Evolutionary conservation across 2,888 invertebrate genomes (phyloP).

Genomic region (Aleiodes testaceus): DNA sequence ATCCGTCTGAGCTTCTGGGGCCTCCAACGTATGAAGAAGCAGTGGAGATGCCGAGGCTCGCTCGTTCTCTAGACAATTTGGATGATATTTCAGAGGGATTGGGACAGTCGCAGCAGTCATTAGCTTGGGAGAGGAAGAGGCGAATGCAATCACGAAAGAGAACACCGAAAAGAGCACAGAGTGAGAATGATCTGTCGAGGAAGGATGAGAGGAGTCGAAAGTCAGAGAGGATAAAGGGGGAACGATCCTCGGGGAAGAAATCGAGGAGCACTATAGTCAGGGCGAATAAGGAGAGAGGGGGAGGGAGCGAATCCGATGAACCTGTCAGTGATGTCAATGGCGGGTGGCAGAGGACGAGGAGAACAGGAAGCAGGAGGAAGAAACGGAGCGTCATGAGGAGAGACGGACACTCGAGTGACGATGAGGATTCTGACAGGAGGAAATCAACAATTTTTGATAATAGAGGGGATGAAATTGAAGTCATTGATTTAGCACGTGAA

Average conservation of each 20-base stretch:
- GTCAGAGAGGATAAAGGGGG: constrained; percentile 48
- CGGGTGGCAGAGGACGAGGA: constrained; percentile 52
- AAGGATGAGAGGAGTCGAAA: constrained; percentile 59
- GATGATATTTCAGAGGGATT: constrained; percentile 58
- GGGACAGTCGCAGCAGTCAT: constrained; percentile 42
- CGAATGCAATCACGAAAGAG: constrained; percentile 28
- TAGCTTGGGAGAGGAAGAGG: constrained; percentile 35
- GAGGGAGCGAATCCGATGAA: constrained; percentile 49
- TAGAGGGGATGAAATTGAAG: constrained; percentile 42
- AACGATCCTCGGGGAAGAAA: constrained; percentile 30
- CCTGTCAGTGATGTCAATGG: constrained; percentile 40
- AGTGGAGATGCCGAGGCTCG: constrained; percentile 82
- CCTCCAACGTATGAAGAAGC: constrained; percentile 87
- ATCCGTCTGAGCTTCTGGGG: constrained; percentile 76
- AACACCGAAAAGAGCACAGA: constrained; percentile 53
- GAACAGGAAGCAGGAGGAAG: constrained; percentile 63
- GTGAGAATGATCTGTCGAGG: constrained; percentile 63
- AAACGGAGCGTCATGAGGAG: constrained; percentile 71
- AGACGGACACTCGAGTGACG: constrained; percentile 70
- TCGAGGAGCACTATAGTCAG: constrained; percentile 6
- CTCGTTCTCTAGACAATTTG: constrained; percentile 66
- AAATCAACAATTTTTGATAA: constrained; percentile 43
- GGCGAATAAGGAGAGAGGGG: not conserved
- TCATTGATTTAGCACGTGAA: constrained; percentile 61
- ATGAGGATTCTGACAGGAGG: constrained; percentile 71